Base-by-base conservation (phyloP, 2,888 invertebrate species). In the Noctua pronuba region DNA sequence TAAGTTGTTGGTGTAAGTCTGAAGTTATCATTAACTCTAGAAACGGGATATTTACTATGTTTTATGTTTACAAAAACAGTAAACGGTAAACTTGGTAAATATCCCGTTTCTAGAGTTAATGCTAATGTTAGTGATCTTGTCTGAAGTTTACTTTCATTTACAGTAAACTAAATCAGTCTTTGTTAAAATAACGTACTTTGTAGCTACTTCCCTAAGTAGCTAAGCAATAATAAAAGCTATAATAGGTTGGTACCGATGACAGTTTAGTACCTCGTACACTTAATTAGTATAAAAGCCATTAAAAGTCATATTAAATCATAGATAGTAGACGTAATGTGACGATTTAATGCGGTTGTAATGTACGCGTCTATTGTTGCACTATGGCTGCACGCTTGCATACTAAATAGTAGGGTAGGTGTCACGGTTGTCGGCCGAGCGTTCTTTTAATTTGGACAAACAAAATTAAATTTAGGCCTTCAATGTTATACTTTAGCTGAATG, bases 301-400 rank as follows among this genome's bases (percentile, higher is more conserved):
- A 86, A 75, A 79, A 79, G 72, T 66, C 65, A 52, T 64, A 79
- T 64, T 84, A 84, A 84, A 83, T 86, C 86, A 84, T 70, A 62
- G 80, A 68, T 58, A 75, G 52, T 66, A 75, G 58, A 77, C 66
- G n/a, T 84, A 85, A 86, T 86, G 85, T 77, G 75, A 86, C 75
- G 77, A 81, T 76, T 88, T 88, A 88, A 88, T 88, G 80, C 75
- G 71, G 66, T 75, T 82, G 80, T 88, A 87, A 89, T 88, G 80
- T 75, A 85, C 85, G 84, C 82, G 76, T 68, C 89, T 84, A 90
- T 91, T 90, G 90, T 91, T 88, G 80, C 77, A 77, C 73, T 80
- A 73, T 79, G 76, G 69, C 55, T 75, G 70, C 75, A 58, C 79
- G 81, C 52, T 72, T 83, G 83, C 85, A 81, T 84, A 81, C 73